phyloP scores from a whole-genome alignment of 2,797 vertebrate species.

The Melanotaenia parkinsoni region DNA sequence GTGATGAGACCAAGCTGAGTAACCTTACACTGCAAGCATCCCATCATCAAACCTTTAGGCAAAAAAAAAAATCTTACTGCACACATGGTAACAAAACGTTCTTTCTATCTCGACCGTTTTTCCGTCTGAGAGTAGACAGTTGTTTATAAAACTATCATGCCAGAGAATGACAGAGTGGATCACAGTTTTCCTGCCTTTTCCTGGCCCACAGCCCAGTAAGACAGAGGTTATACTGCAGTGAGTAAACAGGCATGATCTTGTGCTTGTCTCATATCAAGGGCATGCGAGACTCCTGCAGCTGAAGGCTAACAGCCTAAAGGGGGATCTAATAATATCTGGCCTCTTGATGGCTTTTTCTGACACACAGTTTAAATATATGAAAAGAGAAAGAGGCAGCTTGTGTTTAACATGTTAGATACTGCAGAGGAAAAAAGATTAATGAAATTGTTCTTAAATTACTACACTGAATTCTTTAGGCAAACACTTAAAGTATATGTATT shows the following conservation, averaged over 20 bases:
- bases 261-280: slow-evolving; percentile 10
- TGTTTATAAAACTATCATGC: not conserved
- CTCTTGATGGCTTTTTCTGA: not conserved
- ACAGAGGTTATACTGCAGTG: slow-evolving; percentile 33
- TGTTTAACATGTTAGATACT: not conserved
- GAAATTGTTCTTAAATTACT: no score
- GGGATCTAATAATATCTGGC: slow-evolving; percentile 39
- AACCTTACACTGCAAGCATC: slow-evolving; percentile 5
- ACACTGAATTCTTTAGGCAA: not conserved
- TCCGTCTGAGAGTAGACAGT: not conserved
- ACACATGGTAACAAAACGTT: not conserved
- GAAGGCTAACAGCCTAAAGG: not conserved
- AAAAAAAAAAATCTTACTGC: not conserved
- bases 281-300: slow-evolving; percentile 32
- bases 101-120: not conserved
- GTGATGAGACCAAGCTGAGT: slow-evolving; percentile 18
- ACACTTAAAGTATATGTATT: not conserved
- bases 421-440: not conserved
- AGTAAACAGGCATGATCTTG: slow-evolving; percentile 37
- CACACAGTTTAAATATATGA: not conserved
- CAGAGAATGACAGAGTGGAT: not conserved
- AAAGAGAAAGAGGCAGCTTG: not conserved
- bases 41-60: not conserved
- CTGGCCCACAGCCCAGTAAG: slow-evolving; percentile 49
- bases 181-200: not conserved